These are phyloP conservation scores for Tuberolachnus salignus DNA, from an alignment of 2,888 invertebrate genomes.

Conservation along the genomic window DNA sequence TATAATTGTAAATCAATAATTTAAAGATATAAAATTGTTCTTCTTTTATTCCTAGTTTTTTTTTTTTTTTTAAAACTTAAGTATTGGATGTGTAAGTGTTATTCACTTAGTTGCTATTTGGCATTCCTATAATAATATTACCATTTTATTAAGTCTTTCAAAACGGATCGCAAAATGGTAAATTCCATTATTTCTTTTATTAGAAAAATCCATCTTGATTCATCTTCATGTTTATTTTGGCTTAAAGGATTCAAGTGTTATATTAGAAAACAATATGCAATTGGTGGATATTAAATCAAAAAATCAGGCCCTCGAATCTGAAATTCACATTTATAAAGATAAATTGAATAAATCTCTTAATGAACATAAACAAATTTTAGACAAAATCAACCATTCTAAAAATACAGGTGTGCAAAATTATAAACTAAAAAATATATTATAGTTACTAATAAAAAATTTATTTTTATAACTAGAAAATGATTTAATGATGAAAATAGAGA, in stretches of 20 bases:
- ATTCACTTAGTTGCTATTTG: too few species aligned
- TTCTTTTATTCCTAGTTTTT: too few species aligned
- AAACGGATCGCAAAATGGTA: too few species aligned
- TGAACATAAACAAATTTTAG: slow-evolving; percentile 68
- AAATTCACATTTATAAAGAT: slow-evolving; percentile 48
- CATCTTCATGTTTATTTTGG: too few species aligned
- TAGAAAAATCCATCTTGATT: too few species aligned
- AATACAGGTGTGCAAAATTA: slow-evolving; percentile 65
- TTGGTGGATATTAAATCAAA: slow-evolving; percentile 56
- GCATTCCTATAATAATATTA: too few species aligned
- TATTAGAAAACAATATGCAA: slow-evolving; percentile 34
- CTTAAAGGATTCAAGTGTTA: slow-evolving; percentile 41
- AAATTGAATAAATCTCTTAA: slow-evolving; percentile 65
- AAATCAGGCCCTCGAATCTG: slow-evolving; percentile 41
- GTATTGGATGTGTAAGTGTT: too few species aligned
- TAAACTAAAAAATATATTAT: background rate
- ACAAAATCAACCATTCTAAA: slow-evolving; percentile 69
- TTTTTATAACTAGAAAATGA: slow-evolving; percentile 64
- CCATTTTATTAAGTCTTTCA: too few species aligned
- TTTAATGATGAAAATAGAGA: slow-evolving; percentile 66
- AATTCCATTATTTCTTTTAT: too few species aligned
- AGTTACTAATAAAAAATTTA: background rate
- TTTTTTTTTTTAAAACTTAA: too few species aligned
- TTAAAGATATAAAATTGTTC: too few species aligned
- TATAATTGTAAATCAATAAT: too few species aligned